Evolutionary conservation across 2,113 vertebrate genomes (phyloP), one percentile per base, ranked within the genome.

Genomic region (Micromys minutus): DNA sequence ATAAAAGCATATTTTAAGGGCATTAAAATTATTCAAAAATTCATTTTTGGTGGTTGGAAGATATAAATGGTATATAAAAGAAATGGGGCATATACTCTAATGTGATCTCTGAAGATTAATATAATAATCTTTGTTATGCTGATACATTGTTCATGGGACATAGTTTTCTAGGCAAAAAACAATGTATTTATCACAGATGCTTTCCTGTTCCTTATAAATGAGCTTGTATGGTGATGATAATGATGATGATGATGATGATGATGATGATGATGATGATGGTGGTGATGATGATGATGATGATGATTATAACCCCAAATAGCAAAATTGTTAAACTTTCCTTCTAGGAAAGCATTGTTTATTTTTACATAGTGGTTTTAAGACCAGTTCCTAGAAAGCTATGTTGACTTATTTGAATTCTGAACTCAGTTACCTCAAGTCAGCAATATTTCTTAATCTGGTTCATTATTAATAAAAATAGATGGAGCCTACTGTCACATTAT

Each of bases 21-120:
- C 39, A 39, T 55, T 96, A 84, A 92, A 87, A 83, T 69, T 63
- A 90, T 42, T 61, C 16, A 90, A n/a, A 84, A 36, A 90, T 79
- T n/a, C 74, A 84, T 59, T 45, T 57, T 89, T 39, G 67, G 52
- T 79, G 39, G 31, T 29, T 36, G 3, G 59, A 94, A 95, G 22
- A 71, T n/a, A 59, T 59, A 4, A 45, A 45, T 31, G 16, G 31
- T 45, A 45, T 31, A 29, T 2, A 75, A 39, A 63, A 31, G 39
- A 34, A 31, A 19, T 3, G 0, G 39, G 15, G 1, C 24, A 84
- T 17, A 9, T 31, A 7, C 15, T 31, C n/a, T 83, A 26, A 42
- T 31, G 8, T 9, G 7, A 42, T 63, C 39, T 84, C 42, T 13
- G 29, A 63, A 63, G 16, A 63, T 45, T 61, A 83, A 83, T 29